Evolutionary conservation across 2,888 invertebrate species (phyloP).

Genomic region (Patella caerulea): DNA sequence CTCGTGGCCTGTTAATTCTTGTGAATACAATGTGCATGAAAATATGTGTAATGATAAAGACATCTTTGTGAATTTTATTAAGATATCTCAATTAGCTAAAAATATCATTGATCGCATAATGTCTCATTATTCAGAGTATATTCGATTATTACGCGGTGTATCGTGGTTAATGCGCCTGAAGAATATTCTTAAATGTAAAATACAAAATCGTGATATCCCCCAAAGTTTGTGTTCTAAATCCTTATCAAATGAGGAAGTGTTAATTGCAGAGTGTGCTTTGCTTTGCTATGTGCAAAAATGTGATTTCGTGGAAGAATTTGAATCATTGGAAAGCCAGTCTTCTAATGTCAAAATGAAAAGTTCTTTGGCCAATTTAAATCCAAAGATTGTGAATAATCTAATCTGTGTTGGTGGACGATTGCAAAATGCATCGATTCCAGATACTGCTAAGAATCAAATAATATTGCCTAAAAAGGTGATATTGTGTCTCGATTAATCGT

Average conservation of each 20-base stretch:
- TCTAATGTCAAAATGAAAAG: background rate
- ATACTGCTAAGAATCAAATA: constrained; percentile 16
- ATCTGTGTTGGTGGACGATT: constrained; percentile 16
- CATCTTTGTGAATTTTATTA: background rate
- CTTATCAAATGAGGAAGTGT: constrained; percentile 9
- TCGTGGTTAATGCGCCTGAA: constrained; percentile 1
- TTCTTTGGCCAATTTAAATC: constrained; percentile 10
- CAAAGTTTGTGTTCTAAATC: background rate
- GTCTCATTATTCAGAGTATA: constrained; percentile 5
- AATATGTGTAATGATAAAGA: background rate
- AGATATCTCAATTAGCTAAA: background rate
- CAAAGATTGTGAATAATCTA: background rate
- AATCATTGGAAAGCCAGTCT: background rate
- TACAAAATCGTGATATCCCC: background rate
- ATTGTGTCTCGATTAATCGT: constrained; percentile 17
- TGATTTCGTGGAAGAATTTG: background rate
- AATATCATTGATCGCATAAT: background rate
- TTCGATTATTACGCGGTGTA: background rate
- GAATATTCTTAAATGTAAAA: background rate
- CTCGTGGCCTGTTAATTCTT: background rate
- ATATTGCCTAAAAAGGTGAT: constrained; percentile 19
- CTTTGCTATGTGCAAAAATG: background rate
- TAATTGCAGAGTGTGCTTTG: background rate
- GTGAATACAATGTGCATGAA: background rate
- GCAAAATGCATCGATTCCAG: background rate